These are phyloP conservation scores for Saccostrea echinata DNA, from an alignment of 1,140 invertebrate genomes.

Conservation along the genomic window DNA sequence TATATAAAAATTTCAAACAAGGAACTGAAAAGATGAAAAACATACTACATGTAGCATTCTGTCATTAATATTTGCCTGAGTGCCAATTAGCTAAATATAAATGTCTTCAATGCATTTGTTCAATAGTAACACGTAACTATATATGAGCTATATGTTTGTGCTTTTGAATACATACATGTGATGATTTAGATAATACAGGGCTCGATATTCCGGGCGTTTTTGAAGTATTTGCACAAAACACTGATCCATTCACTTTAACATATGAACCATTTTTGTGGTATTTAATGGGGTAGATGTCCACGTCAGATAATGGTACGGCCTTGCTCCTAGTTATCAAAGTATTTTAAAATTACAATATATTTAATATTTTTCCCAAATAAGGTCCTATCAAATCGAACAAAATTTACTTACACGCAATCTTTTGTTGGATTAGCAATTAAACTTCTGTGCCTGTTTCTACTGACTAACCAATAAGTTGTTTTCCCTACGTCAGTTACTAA, in stretches of 20 bases:
- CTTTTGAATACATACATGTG: slow-evolving; percentile 21
- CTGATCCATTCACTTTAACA: background rate
- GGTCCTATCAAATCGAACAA: background rate
- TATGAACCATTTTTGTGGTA: background rate
- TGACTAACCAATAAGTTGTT: slow-evolving; percentile 52
- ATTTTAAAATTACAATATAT: no score
- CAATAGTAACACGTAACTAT: no score
- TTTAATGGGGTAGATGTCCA: background rate
- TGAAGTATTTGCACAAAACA: background rate
- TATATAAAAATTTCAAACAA: no score
- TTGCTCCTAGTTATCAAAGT: background rate
- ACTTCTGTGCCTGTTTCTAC: slow-evolving; percentile 43
- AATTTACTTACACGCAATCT: slow-evolving; percentile 57
- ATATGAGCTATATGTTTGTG: no score
- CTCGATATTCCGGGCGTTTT: background rate
- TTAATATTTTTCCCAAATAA: no score
- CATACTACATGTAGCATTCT: no score
- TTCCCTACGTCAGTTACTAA: slow-evolving; percentile 42
- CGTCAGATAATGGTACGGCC: background rate
- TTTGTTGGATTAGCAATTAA: slow-evolving; percentile 45
- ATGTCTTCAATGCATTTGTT: no score
- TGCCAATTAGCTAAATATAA: no score
- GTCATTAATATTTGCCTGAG: no score
- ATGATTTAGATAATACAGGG: background rate
- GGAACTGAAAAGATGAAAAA: no score